These are phyloP conservation scores for Terrapene triunguis DNA, from an alignment of 2,113 vertebrate genomes.

Conservation along the genomic window DNA sequence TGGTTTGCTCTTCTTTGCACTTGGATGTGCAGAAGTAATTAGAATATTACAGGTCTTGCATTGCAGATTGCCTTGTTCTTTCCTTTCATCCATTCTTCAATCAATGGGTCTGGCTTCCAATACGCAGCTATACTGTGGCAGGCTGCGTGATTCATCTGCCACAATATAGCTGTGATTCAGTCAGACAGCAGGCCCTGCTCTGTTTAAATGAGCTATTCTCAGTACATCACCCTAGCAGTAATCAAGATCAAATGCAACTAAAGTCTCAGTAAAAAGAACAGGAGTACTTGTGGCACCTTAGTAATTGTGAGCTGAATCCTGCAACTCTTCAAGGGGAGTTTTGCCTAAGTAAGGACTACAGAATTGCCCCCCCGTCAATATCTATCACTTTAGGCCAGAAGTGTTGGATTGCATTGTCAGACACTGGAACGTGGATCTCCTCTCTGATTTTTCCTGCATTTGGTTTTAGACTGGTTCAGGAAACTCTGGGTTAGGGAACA, in stretches of 20 bases:
- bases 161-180: not conserved
- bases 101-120: not conserved
- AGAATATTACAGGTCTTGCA: not conserved
- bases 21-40: not conserved
- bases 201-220: not conserved
- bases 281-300: no score
- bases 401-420: not conserved
- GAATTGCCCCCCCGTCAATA: not conserved
- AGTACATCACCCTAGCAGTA: not conserved
- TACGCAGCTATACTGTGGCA: not conserved
- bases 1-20: not conserved
- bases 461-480: not conserved
- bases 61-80: not conserved
- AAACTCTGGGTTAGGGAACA: not conserved
- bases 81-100: not conserved
- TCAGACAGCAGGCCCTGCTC: not conserved
- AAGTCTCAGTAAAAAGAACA: no score
- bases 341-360: not conserved
- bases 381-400: not conserved
- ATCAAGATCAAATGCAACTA: not conserved
- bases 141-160: not conserved
- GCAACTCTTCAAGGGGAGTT: not conserved
- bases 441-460: not conserved
- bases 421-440: not conserved
- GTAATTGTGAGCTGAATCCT: not conserved